Percentiles rank a stretch among this genome's conserved stretches.
Evolutionary conservation across 2,113 vertebrate genomes (phyloP).

Genomic region (Zosterops pallidus): DNA sequence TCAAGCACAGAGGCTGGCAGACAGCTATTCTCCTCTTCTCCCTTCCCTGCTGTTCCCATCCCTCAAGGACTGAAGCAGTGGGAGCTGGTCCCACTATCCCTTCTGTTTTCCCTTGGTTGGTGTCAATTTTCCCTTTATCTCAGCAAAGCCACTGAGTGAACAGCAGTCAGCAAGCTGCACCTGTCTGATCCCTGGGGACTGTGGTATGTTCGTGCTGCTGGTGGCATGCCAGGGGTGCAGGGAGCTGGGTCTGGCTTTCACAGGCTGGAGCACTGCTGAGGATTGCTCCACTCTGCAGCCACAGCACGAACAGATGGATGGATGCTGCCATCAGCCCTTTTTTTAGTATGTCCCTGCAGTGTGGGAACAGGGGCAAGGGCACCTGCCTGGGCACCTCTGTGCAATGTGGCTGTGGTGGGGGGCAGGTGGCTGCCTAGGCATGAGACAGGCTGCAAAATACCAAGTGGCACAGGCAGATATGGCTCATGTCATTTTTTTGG

Average conservation of each 20-base stretch:
- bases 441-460: background rate
- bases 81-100: background rate
- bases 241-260: background rate
- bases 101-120: background rate
- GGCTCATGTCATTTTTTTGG: background rate
- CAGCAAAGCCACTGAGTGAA: background rate
- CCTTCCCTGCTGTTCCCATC: background rate
- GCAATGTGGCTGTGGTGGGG: rapidly evolving
- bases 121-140: background rate
- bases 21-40: background rate
- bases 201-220: background rate
- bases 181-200: background rate
- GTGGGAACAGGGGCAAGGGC: background rate
- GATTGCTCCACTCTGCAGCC: background rate
- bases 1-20: background rate
- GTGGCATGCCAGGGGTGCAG: background rate
- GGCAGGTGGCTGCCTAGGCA: rapidly evolving
- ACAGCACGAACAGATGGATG: rapidly evolving
- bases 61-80: background rate
- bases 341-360: background rate
- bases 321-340: background rate
- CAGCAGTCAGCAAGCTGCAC: background rate
- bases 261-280: background rate
- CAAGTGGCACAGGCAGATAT: background rate
- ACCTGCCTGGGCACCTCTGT: background rate